Percentiles rank a stretch among this genome's conserved stretches.
Conservation (phyloP, 2,797 vertebrate genomes). For the Threskiornis aethiopicus region DNA sequence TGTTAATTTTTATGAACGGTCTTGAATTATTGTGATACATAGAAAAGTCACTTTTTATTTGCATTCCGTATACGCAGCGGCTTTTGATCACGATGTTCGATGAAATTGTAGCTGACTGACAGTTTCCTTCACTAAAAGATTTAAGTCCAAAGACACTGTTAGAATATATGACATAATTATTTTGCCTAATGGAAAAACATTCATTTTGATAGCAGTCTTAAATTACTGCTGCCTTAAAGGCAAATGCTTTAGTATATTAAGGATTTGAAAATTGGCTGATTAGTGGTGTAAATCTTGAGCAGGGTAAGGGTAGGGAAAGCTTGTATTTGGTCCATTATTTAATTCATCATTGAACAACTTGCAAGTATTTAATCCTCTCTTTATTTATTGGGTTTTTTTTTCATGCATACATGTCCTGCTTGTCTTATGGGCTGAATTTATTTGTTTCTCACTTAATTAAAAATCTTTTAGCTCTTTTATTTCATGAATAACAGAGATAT, state of each 20-base stretch:
- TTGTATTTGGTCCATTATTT: neutral
- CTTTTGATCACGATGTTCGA: neutral
- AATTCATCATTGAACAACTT: neutral
- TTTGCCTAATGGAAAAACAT: constrained; percentile 37
- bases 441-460: neutral
- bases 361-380: neutral
- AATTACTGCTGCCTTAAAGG: constrained; percentile 31
- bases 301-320: neutral
- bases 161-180: constrained; percentile 43
- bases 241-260: constrained; percentile 9
- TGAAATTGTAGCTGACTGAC: neutral
- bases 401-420: neutral
- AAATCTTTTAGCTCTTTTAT: neutral
- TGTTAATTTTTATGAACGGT: neutral
- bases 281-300: neutral
- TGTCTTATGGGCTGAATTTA: neutral
- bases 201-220: constrained; percentile 4
- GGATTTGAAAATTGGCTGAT: constrained; percentile 1
- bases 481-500: neutral
- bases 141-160: neutral
- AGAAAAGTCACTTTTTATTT: neutral
- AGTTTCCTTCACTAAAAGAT: neutral
- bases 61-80: neutral
- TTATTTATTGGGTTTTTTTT: neutral
- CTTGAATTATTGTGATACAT: neutral